A percentile compares a stretch with the other conserved stretches of the same genome.
Conservation (phyloP, 2,888 invertebrate genomes). For the Latrodectus elegans region DNA sequence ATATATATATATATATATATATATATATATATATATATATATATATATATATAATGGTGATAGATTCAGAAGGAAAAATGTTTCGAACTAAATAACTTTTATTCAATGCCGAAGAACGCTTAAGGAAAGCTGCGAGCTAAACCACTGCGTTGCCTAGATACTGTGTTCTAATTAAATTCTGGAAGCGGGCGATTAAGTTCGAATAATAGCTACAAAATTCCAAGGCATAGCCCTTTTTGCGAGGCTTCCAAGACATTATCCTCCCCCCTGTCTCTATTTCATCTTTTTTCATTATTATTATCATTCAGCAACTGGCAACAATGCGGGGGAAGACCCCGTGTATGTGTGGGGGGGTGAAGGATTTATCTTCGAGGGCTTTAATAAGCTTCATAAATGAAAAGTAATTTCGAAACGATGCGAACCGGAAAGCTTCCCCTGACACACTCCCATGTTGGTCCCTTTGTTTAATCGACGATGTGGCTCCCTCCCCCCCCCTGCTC, state of each 20-base stretch:
- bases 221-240: constrained; percentile 2
- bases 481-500: background rate
- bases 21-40: constrained; percentile 23
- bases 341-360: background rate
- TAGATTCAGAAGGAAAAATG: too few relatives aligned
- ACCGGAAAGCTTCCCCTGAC: constrained; percentile 20
- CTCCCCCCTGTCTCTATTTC: background rate
- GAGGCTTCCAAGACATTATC: constrained; percentile 15
- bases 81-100: too few relatives aligned
- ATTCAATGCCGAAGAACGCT: too few relatives aligned
- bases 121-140: background rate
- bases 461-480: constrained; percentile 36
- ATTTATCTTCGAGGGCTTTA: constrained; percentile 52
- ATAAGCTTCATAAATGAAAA: constrained; percentile 64
- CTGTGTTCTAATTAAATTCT: constrained; percentile 67
- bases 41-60: too few relatives aligned
- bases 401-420: constrained; percentile 46
- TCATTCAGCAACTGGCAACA: background rate
- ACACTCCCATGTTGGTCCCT: background rate
- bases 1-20: constrained; percentile 30
- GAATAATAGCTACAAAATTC: constrained; percentile 43
- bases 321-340: background rate
- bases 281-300: background rate
- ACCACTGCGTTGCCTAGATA: constrained; percentile 55
- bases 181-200: constrained; percentile 57